A percentile compares a stretch with the other conserved stretches of the same genome.
Evolutionary conservation across 2,888 invertebrate genomes (phyloP).

Genomic region (Lysandra coridon): DNA sequence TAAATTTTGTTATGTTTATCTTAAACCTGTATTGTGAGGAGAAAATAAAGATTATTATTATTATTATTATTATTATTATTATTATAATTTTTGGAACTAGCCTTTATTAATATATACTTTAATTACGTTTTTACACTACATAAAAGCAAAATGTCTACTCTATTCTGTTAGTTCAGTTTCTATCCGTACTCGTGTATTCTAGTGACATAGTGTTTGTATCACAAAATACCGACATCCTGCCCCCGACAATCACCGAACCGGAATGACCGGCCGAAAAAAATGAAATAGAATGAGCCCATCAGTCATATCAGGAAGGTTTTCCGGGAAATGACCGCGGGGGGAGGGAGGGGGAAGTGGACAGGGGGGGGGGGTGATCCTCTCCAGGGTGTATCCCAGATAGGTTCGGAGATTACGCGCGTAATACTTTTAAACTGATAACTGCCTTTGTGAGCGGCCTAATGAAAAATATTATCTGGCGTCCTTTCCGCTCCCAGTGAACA

Average conservation of each 20-base stretch:
- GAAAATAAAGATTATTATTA: no score
- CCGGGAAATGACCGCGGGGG: neutral
- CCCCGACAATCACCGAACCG: neutral
- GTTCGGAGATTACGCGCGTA: slow-evolving; percentile 7
- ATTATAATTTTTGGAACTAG: no score
- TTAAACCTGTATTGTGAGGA: no score
- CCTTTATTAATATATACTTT: no score
- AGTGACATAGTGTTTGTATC: neutral
- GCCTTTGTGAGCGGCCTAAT: slow-evolving; percentile 6
- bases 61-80: no score
- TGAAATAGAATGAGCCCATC: neutral
- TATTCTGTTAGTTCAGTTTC: neutral
- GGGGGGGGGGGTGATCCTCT: neutral
- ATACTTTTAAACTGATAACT: slow-evolving; percentile 18
- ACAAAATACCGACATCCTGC: neutral
- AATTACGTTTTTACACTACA: no score
- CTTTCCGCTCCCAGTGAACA: neutral
- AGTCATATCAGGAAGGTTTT: neutral
- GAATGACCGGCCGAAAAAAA: neutral
- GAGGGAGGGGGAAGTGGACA: neutral
- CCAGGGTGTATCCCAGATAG: neutral
- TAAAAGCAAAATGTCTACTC: neutral
- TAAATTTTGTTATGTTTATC: no score
- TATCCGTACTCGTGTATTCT: neutral
- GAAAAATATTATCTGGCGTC: slow-evolving; percentile 17